Base-by-base conservation (phyloP, 2,113 vertebrate genomes). In the Progne subis region DNA sequence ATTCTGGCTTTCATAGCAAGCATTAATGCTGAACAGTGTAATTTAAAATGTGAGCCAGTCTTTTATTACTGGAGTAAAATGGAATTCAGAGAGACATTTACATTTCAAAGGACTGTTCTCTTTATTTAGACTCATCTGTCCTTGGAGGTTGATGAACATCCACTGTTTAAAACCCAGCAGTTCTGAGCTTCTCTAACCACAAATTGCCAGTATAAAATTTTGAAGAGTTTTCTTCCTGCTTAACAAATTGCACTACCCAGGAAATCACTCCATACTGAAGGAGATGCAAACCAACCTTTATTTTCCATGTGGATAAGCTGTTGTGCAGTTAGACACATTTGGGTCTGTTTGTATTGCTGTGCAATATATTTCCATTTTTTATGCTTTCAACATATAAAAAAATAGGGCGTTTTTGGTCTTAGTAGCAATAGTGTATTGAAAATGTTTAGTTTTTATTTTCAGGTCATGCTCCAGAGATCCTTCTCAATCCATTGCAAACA, bases 391-490 rank as follows among this genome's bases (percentile, higher is more conserved):
- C 10, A 5, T 32, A 20, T 16, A 18, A 16, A 70, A 61, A 67
- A 49, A 24, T 3, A n/a, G 25, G 8, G 12, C 11, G 0, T 0
- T 29, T 28, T 72, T 77, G 5, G 2, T 74, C 31, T 68, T 43
- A 8, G 47, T 31, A 75, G 29, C n/a, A 93, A 68, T 5, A 67
- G 52, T 28, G 18, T 39, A 29, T 71, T 84, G 37, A 91, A 67
- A 74, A 53, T 14, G 7, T 29, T 79, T 55, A 2, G 18, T 68
- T 97, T 92, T 47, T 82, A 19, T 92, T 94, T 95, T 69, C 93
- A 99, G 99, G 89, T 77, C 97, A 6, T 99, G 99, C 97, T 97
- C 98, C 92, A 98, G 99, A 97, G 98, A 99, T 97, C 99, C 99
- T 82, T 98, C 98, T 78, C 97, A 98, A 59, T 92, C 98, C 67